Percentiles rank a stretch among this genome's conserved stretches.
Evolutionary conservation across 2,113 vertebrate genomes (phyloP).

Genomic region (Solea solea): DNA sequence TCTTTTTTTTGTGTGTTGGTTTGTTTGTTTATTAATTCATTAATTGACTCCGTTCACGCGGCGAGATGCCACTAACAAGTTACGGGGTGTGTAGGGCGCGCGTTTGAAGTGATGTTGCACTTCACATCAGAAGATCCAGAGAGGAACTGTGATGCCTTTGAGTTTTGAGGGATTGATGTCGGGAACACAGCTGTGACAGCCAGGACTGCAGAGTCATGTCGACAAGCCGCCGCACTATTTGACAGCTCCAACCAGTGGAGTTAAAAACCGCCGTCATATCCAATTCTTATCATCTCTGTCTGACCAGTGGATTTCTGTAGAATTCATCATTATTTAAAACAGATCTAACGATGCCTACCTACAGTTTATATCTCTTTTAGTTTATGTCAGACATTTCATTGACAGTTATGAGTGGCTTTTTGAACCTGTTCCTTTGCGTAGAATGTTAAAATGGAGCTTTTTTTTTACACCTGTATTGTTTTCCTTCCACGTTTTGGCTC

Average conservation of each 20-base stretch:
- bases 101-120: conserved; percentile 23
- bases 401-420: too few species aligned
- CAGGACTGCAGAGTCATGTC: neutral
- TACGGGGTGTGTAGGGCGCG: neutral
- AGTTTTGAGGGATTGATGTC: conserved; percentile 8
- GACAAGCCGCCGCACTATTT: neutral
- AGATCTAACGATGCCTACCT: too few species aligned
- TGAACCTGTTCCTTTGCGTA: too few species aligned
- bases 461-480: too few species aligned
- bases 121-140: conserved; percentile 13
- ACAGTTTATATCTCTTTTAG: too few species aligned
- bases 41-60: neutral
- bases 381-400: too few species aligned
- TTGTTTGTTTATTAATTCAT: neutral
- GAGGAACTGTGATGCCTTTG: conserved; percentile 2
- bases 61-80: conserved; percentile 25
- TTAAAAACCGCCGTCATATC: neutral
- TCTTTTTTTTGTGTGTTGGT: conserved; percentile 20
- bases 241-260: neutral
- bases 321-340: too few species aligned
- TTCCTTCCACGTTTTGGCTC: too few species aligned
- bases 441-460: too few species aligned
- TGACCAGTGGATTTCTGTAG: too few species aligned
- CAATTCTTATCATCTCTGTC: neutral
- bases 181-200: neutral